phyloP scores from a whole-genome alignment of 53 echinoderm and acorn worm species.

The Mesocentrotus franciscanus region DNA sequence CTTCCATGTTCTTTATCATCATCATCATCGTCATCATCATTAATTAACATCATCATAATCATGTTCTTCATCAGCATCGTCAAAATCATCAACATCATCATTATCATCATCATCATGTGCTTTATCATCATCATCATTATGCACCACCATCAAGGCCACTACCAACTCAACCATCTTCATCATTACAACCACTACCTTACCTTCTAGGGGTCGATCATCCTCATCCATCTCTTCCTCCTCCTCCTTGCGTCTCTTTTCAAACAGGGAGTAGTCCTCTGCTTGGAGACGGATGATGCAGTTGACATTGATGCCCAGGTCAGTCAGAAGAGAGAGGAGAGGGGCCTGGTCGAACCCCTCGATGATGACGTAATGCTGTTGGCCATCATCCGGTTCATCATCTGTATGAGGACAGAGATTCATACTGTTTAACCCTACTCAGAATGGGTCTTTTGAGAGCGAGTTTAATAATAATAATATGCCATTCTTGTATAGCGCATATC shows the following conservation, averaged over 20 bases:
- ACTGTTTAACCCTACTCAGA: background rate
- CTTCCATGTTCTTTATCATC: too few species aligned
- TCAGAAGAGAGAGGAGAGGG: constrained; percentile 79
- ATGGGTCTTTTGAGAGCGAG: background rate
- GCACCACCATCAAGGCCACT: background rate
- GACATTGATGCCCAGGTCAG: constrained; percentile 81
- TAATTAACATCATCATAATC: too few species aligned
- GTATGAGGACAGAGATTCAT: background rate
- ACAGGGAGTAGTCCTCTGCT: constrained; percentile 84
- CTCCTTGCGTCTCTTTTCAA: constrained; percentile 77
- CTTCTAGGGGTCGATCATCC: constrained; percentile 82
- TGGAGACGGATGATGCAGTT: constrained; percentile 88
- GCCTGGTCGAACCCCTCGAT: constrained; percentile 92
- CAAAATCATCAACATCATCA: background rate
- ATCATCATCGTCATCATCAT: too few species aligned
- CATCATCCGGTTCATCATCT: constrained; percentile 99
- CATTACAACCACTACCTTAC: constrained; percentile 55
- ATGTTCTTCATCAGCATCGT: too few species aligned
- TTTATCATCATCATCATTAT: background rate
- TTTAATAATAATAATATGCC: too few species aligned
- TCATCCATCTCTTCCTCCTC: constrained; percentile 90
- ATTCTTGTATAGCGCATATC: too few species aligned
- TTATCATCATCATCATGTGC: background rate
- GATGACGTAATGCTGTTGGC: constrained; percentile 93
- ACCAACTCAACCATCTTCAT: background rate